These are phyloP conservation scores for Dufourea novaeangliae DNA, from an alignment of 1,140 invertebrate species.

Conservation along the genomic window DNA sequence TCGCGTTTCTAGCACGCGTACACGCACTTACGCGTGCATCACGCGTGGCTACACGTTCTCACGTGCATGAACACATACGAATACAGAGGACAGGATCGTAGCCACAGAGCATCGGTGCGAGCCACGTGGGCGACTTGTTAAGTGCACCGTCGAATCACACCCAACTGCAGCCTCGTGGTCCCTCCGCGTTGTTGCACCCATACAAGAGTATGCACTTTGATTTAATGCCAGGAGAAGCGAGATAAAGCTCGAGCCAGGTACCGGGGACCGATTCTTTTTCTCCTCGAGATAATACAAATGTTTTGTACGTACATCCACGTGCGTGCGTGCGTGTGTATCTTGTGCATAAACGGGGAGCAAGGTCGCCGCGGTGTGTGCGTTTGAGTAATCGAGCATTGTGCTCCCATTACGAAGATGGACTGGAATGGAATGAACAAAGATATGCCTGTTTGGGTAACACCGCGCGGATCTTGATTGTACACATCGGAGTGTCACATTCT, in stretches of 20 bases:
- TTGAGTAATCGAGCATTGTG: slow-evolving; percentile 45
- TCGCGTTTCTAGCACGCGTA: background rate
- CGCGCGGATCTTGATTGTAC: slow-evolving; percentile 40
- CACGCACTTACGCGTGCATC: background rate
- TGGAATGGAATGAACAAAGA: slow-evolving; percentile 32
- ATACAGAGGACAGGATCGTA: background rate
- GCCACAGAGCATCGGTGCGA: slow-evolving; percentile 44
- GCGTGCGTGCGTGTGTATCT: slow-evolving; percentile 8
- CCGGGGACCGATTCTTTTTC: slow-evolving; percentile 27
- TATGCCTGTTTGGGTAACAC: slow-evolving; percentile 37
- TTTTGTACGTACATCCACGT: too few relatives aligned
- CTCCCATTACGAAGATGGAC: slow-evolving; percentile 37
- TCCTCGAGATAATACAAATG: slow-evolving; percentile 43
- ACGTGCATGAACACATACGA: background rate
- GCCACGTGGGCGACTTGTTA: slow-evolving; percentile 67
- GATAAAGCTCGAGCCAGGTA: slow-evolving; percentile 48
- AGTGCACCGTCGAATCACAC: slow-evolving; percentile 67
- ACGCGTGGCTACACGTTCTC: background rate
- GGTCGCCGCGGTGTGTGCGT: slow-evolving; percentile 33
- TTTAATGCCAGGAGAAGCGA: slow-evolving; percentile 54
- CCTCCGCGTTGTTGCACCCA: slow-evolving; percentile 36
- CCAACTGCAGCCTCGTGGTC: slow-evolving; percentile 43
- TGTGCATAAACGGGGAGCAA: slow-evolving; percentile 46
- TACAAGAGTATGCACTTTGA: slow-evolving; percentile 56
- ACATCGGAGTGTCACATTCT: background rate